phyloP scores from a whole-genome alignment of 2,888 invertebrate species.

The Spilosoma lubricipeda region DNA sequence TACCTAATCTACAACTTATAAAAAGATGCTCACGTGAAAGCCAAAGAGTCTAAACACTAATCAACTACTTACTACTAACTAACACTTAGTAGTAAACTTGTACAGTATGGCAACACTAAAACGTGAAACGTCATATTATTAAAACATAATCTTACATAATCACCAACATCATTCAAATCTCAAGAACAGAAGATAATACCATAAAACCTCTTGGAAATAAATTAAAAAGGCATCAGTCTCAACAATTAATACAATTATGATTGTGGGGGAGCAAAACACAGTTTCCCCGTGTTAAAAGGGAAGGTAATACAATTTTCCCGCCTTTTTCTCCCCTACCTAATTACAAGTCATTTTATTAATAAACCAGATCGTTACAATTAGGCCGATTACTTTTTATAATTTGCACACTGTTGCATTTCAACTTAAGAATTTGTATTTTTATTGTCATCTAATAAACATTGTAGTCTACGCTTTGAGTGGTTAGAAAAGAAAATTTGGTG shows the following conservation, averaged over 20 bases:
- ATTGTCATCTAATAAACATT: background rate
- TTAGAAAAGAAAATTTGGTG: too few species aligned
- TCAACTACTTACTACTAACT: too few species aligned
- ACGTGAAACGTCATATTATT: background rate
- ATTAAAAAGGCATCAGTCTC: slow-evolving; percentile 71
- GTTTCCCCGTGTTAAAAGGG: slow-evolving; percentile 76
- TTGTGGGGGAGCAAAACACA: slow-evolving; percentile 76
- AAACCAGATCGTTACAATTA: slow-evolving; percentile 80
- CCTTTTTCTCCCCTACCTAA: slow-evolving; percentile 83
- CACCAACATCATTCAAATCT: slow-evolving; percentile 39
- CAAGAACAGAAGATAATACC: slow-evolving; percentile 44
- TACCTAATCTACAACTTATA: too few species aligned
- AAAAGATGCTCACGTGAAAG: too few species aligned
- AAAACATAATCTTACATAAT: slow-evolving; percentile 21
- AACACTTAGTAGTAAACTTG: too few species aligned
- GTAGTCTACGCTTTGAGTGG: background rate
- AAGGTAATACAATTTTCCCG: slow-evolving; percentile 81
- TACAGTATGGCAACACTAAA: background rate
- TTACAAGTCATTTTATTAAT: slow-evolving; percentile 83
- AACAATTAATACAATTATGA: slow-evolving; percentile 82
- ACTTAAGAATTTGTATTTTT: background rate
- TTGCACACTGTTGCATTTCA: slow-evolving; percentile 33
- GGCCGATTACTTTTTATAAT: slow-evolving; percentile 58
- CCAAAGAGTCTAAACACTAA: too few species aligned
- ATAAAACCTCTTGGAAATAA: slow-evolving; percentile 50